Base-by-base conservation (phyloP, 1,140 invertebrate genomes). In the Panagrolaimus sp. region DNA sequence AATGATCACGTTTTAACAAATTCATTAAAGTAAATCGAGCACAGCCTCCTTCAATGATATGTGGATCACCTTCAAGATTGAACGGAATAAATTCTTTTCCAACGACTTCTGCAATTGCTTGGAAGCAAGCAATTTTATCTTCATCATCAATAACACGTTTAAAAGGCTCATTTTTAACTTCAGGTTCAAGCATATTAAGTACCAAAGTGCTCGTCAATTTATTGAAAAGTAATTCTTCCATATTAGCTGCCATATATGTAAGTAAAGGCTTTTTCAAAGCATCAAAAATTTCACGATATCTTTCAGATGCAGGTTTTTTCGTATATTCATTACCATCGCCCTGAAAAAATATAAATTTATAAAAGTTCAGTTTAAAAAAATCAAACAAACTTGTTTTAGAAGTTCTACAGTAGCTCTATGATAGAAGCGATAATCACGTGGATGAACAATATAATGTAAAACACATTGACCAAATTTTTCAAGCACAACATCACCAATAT, bases 401-500 rank as follows among this genome's bases (percentile, higher is more conserved):
- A 78, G 45, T 14, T 77, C 66, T n/a, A 69, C 14, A 11, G 78
- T 23, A 25, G 76, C 66, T 31, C 67, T 44, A 13, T 23, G 71
- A 27, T 79, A 62, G 11, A 78, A 72, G n/a, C 64, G 76, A 13
- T 25, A 46, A 76, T 93, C 89, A 48, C 89, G 88, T 9, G 91
- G 89, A 51, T 89, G 88, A 7, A 96, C 87, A 13, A 96, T 84
- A 87, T 93, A 95, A 25, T 91, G 85, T 43, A 96, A 71, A 9
- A 88, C 86, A 74, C 86, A 86, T 9, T 84, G 75, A 5, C 86
- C 87, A 78, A 84, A 82, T 61, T 78, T 73, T n/a, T 75, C 69
- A 51, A 63, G 74, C 23, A 77, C 61, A 42, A 75, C 23, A 63
- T 78, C 74, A n/a, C 67, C 85, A 0, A 92, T 75, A 78, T 90